Evolutionary conservation across 2,797 vertebrate species (phyloP).

Genomic region (Lutra lutra): DNA sequence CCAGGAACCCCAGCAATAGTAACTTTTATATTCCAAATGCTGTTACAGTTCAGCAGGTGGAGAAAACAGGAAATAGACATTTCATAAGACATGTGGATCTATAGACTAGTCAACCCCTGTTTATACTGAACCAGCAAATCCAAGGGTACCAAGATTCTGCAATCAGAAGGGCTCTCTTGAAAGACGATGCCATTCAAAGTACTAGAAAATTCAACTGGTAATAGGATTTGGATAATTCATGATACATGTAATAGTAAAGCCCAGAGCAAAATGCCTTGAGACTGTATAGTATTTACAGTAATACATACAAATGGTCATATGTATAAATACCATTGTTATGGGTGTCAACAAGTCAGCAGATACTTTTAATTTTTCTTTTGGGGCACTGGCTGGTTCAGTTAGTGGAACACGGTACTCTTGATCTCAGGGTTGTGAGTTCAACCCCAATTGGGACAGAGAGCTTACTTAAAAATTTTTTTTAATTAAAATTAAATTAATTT

Average conservation of each 20-base stretch:
- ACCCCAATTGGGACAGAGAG: background rate
- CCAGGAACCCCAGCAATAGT: background rate
- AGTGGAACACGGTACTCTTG: background rate
- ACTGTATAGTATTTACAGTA: background rate
- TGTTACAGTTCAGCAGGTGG: background rate
- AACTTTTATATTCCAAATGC: background rate
- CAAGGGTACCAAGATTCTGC: background rate
- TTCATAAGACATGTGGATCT: background rate
- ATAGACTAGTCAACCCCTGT: background rate
- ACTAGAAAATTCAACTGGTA: background rate
- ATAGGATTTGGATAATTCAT: background rate
- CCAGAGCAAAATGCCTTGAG: constrained; percentile 4
- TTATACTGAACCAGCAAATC: background rate
- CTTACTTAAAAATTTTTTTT: background rate
- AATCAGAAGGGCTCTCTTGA: background rate
- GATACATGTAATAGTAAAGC: background rate
- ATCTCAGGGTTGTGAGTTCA: background rate
- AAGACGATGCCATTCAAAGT: too few relatives aligned
- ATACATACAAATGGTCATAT: background rate
- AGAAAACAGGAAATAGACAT: background rate
- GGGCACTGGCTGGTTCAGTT: background rate
- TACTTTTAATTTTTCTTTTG: background rate
- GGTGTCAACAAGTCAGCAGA: background rate
- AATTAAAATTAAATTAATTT: background rate
- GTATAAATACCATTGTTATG: background rate